Evolutionary conservation across 2,888 invertebrate genomes (phyloP), one percentile per base, ranked within the genome.

Genomic region (Hypomecis atomaria): DNA sequence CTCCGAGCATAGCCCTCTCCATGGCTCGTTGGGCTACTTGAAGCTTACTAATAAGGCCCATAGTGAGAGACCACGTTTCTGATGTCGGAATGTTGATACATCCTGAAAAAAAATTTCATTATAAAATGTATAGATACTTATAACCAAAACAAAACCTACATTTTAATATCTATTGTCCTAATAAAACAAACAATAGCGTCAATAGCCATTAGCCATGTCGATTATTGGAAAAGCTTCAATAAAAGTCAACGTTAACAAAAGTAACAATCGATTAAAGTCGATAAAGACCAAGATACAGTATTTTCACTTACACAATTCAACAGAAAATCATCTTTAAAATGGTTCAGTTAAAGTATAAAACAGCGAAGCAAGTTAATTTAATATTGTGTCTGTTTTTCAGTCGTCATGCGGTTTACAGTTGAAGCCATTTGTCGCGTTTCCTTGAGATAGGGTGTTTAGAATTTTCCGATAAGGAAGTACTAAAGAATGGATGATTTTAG

Each of bases 191-290:
- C 23, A 23, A 23, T 23, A 8, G 5, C 33, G 33, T 10, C 7
- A 34, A 10, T 37, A 37, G 8, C 34, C 11, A 49, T 11, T 7
- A 7, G 8, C 37, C 11, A 37, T 49, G 11, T 13, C 37, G 37
- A 49, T 11, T 23, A 23, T 23, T 23, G 23, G 23, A 23, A 11
- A 49, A 43, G 13, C 43, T 55, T 44, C 75, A 78, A 82, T 82
- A 79, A 79, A 82, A 76, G 74, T 77, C 77, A 57, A 61, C 76
- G 71, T 75, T 77, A 78, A 77, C 77, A 75, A 78, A 78, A 78
- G 81, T 78, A 82, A 84, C 81, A 85, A 85, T 83, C 81, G 85
- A 85, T 84, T 85, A 85, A 81, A 72, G 67, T 66, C 60, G 67
- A 62, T 67, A 69, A 67, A 72, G 71, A 74, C 74, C 72, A 75